Base-by-base conservation (phyloP, 1,140 invertebrate genomes). In the Drosophila bifasciata region DNA sequence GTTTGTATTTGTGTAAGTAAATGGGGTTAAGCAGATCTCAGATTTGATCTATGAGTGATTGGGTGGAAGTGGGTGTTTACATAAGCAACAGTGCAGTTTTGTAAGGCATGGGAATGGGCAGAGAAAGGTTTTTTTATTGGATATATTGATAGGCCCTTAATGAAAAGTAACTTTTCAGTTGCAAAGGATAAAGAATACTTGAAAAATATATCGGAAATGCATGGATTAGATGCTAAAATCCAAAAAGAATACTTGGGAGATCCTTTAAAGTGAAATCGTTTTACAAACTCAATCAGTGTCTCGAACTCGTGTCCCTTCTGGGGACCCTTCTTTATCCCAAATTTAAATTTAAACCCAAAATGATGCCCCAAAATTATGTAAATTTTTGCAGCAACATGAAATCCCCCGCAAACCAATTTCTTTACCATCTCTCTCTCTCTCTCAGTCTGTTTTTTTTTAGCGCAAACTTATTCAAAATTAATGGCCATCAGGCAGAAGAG, bases 301-400 rank as follows among this genome's bases (percentile, higher is more conserved):
- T 36, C 16, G 1, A 7, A 5, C 13, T 21, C n/a, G n/a, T 9
- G 28, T 13, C 32, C 4, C 11, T 13, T 36, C 3, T 36, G 32
- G 3, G 3, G 1, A 48, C 32, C 21, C 9, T 2, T 16, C 41
- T 8, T 3, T 58, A 63, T 57, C 7, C 28, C 23, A 57, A 21
- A 59, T 39, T 62, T 39, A 13, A 21, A 40, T 44, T 46, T 50
- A 46, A 56, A 40, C 21, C 40, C 40, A 53, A 39, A 84, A 60
- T 80, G 72, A 59, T 64, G 32, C 52, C 16, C 25, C n/a, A 15
- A 55, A 81, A 64, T 50, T 74, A 81, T 84, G 80, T 62, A 76
- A 84, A 85, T 84, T 67, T 67, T 66, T 9, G 28, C 5, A 7
- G 15, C 59, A 50, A 61, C 49, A 67, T 77, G 59, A 43, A 51